Base-by-base conservation (phyloP, 2,113 vertebrate genomes). In the Acanthisitta chloris region DNA sequence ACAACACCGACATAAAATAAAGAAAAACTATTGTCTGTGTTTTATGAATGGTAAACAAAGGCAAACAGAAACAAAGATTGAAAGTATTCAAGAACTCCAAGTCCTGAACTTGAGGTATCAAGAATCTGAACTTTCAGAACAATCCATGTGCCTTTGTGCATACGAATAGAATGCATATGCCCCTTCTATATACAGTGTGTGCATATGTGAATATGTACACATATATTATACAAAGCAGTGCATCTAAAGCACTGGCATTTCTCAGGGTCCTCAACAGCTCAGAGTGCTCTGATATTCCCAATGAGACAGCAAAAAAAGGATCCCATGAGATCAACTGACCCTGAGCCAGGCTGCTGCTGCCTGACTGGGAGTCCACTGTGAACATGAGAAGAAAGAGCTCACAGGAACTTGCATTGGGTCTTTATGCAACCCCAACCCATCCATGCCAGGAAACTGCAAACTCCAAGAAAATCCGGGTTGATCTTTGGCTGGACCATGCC, bases 331-430 rank as follows among this genome's bases (percentile, higher is more conserved):
- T 67, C 8, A 67, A 1, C 9, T 0, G 1, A 20, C 2, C 2
- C n/a, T 20, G 17, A 71, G 34, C 25, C 61, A 66, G 26, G 46
- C 23, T 78, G 34, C 20, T 8, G 6, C 17, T 20, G 3, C 28
- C 23, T 84, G 83, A 8, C n/a, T 51, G 57, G 19, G 45, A 38
- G 9, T 13, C 26, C 31, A 21, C 36, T 6, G 3, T 23, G 38
- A 87, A 33, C 20, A 31, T 0, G 1, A 26, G n/a, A 79, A 8
- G 34, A 38, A 59, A 64, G 33, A 79, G 18, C 10, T 49, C 26
- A 20, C 2, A 1, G 0, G 12, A 71, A 29, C 12, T 74, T 58
- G 23, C 11, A 19, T 4, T 1, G 2, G n/a, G 10, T 28, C 48
- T 52, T 43, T 21, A 48, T 5, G 21, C 61, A 49, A 21, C 33